Evolutionary conservation across 1,140 invertebrate species (phyloP).

Genomic region (Drosophila asahinai): DNA sequence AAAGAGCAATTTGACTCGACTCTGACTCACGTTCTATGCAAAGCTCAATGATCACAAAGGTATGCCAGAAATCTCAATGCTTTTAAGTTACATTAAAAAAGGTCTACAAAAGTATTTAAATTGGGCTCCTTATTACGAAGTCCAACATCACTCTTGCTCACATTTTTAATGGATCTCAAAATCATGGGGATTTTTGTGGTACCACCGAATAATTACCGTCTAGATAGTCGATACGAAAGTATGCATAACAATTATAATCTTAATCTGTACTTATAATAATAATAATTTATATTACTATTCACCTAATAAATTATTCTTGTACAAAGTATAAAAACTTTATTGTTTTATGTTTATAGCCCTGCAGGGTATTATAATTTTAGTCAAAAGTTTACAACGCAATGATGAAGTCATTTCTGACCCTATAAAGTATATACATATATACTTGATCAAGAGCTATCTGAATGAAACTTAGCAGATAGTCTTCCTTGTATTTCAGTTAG

Average conservation of each 20-base stretch:
- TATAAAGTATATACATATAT: too few relatives aligned
- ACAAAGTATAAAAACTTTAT: constrained; percentile 14
- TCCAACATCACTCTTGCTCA: neutral
- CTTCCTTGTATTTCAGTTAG: too few relatives aligned
- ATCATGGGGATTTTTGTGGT: neutral
- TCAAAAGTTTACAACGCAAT: too few relatives aligned
- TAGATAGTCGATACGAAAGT: constrained; percentile 5
- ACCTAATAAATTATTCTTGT: constrained; percentile 46
- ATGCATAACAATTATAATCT: constrained; percentile 16
- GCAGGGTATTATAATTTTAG: too few relatives aligned
- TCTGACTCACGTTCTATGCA: constrained; percentile 14
- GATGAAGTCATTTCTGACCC: too few relatives aligned
- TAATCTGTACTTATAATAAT: constrained; percentile 20
- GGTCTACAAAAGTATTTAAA: too few relatives aligned
- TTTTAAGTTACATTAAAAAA: neutral
- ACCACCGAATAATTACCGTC: neutral
- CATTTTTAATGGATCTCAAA: neutral
- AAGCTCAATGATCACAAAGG: neutral
- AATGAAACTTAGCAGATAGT: too few relatives aligned
- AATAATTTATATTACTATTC: constrained; percentile 22
- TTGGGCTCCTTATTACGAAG: neutral
- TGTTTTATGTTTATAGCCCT: neutral
- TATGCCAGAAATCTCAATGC: neutral
- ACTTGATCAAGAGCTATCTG: too few relatives aligned
- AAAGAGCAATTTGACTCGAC: constrained; percentile 29